phyloP scores from a whole-genome alignment of 2,888 invertebrate genomes.

The Aricia artaxerxes region DNA sequence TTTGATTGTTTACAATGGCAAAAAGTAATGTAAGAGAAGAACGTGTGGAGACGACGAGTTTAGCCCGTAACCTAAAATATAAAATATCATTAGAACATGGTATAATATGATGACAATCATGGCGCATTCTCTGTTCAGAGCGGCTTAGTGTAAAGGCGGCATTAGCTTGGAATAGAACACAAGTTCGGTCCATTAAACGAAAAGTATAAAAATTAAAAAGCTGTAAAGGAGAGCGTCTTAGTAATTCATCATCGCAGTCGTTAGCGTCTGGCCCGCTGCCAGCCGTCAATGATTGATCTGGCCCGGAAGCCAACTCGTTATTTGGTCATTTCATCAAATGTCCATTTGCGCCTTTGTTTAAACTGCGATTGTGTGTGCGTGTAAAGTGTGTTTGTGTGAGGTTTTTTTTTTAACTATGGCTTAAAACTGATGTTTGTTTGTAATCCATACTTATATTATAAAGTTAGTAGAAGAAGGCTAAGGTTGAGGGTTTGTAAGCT shows the following conservation, averaged over 20 bases:
- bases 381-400: background rate
- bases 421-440: background rate
- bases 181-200: background rate
- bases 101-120: no score
- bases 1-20: no score
- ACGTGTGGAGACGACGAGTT: no score
- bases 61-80: no score
- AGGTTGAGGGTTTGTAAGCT: no score
- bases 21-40: no score
- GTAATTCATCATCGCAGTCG: constrained; percentile 31
- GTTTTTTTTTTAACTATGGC: background rate
- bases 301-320: constrained; percentile 42
- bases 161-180: background rate
- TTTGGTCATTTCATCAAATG: constrained; percentile 43
- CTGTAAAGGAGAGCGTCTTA: constrained; percentile 25
- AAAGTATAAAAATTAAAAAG: constrained; percentile 25
- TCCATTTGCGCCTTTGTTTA: constrained; percentile 34
- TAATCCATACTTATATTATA: background rate
- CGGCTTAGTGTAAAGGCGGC: background rate
- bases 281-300: constrained; percentile 44
- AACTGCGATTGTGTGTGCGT: background rate
- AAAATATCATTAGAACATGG: no score
- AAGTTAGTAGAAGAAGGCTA: no score
- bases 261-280: constrained; percentile 41
- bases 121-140: background rate